Conservation (phyloP, 2,113 vertebrate species). For the Hippopotamus amphibius region DNA sequence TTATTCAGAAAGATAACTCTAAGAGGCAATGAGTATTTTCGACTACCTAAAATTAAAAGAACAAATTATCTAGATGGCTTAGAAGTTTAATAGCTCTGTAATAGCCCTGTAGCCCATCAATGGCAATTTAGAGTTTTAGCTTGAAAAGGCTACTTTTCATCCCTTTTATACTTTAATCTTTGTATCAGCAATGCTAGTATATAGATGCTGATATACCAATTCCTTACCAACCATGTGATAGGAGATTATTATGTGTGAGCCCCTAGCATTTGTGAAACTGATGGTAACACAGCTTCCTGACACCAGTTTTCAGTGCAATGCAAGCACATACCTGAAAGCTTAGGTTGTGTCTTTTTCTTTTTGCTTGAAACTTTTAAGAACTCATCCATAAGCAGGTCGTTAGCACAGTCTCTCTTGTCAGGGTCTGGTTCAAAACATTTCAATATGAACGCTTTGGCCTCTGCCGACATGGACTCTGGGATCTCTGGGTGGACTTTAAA, state of each 20-base stretch:
- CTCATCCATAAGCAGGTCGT: slow-evolving; percentile 95
- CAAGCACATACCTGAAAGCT: slow-evolving; percentile 90
- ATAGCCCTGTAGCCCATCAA: neutral
- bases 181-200: neutral
- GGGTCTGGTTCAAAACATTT: slow-evolving; percentile 98
- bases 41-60: slow-evolving; percentile 4
- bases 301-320: neutral
- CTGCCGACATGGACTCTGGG: slow-evolving; percentile 97
- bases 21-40: neutral
- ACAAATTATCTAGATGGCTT: neutral
- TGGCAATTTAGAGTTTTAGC: neutral
- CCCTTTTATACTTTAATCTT: neutral
- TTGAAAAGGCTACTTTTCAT: neutral
- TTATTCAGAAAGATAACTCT: neutral
- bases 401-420: slow-evolving; percentile 93
- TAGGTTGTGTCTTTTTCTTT: slow-evolving; percentile 94
- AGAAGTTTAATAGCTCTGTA: neutral
- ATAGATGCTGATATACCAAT: neutral
- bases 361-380: slow-evolving; percentile 98
- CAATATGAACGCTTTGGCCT: slow-evolving; percentile 97
- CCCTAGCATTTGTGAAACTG: neutral
- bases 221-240: neutral
- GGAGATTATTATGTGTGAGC: neutral
- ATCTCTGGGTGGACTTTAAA: slow-evolving; percentile 99
- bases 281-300: neutral